A percentile compares a stretch with the other conserved stretches of the same genome.
Conservation (phyloP, 2,113 vertebrate species). For the Apaloderma vittatum region DNA sequence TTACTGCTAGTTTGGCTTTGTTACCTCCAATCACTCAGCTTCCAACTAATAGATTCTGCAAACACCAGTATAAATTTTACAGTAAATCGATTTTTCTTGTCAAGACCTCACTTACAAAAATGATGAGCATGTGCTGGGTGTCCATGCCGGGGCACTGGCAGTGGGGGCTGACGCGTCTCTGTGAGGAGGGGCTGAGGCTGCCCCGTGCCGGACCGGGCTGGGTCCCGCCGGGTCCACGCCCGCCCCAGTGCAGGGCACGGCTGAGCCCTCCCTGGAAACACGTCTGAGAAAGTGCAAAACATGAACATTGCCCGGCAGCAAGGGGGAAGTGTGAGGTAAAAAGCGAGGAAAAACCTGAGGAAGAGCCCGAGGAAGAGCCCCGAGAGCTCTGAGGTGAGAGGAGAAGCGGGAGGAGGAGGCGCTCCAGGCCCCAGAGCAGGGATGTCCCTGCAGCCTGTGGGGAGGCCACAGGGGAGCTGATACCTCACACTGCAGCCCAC, state of each 20-base stretch:
- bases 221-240: not conserved
- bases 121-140: accelerated
- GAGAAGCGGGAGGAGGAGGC: not conserved
- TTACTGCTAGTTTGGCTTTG: not conserved
- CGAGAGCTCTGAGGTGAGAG: accelerated
- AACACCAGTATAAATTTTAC: not conserved
- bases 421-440: not conserved
- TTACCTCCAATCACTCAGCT: not conserved
- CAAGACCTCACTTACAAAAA: not conserved
- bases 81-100: not conserved
- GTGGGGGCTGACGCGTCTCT: not conserved
- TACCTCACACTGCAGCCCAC: accelerated
- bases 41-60: not conserved
- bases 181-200: not conserved
- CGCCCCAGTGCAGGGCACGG: not conserved
- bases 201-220: not conserved
- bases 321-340: not conserved
- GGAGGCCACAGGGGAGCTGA: accelerated
- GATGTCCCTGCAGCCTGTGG: not conserved
- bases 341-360: not conserved
- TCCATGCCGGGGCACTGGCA: accelerated
- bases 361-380: not conserved
- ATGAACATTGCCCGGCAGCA: accelerated
- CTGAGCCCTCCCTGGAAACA: not conserved
- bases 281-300: not conserved